Evolutionary conservation across 2,888 invertebrate species (phyloP), one percentile per base, ranked within the genome.

Genomic region (Nemapogon koenigi): DNA sequence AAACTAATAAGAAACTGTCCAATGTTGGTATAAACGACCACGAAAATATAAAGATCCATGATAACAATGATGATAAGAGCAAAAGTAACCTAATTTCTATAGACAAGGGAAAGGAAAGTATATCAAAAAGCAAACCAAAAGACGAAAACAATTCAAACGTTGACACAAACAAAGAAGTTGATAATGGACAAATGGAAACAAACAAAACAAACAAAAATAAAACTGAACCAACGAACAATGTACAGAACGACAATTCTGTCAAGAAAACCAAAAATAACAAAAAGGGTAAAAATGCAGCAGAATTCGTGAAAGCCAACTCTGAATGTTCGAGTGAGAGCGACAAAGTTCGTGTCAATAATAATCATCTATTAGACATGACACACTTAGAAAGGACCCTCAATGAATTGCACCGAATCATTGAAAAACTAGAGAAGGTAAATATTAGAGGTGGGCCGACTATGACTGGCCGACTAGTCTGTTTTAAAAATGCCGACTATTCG

Each of bases 321-420:
- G 62, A 59, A 35, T 41, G 66, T 16, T 63, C 67, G 36, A 55
- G 50, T 11, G 50, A 54, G 1, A 64, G 65, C 35, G 49, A 42
- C 1, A 55, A 53, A 16, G 50, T 43, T 16, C 49, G 48, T 6
- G 17, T 10, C 2, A 33, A 19, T 19, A 33, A 33, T 33, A 33
- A 33, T 11, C 7, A 33, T 33, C 22, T 41, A 45, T 41, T 73
- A 41, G 59, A 83, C 51, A 46, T 69, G 48, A 47, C 68, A 28
- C 67, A 73, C 16, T 43, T 85, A 41, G 84, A 84, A 53, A 62
- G 81, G 22, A 68, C 78, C 17, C 46, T 84, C 31, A 83, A 83
- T 39, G 84, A 84, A 45, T 39, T 84, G 40, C 66, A 68, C 28
- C 52, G 84, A 35, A 58, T 80, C 35, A 50, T 81, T 42, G 71